Evolutionary conservation across 2,113 vertebrate species (phyloP).

Genomic region (Mionectes macconnelli): DNA sequence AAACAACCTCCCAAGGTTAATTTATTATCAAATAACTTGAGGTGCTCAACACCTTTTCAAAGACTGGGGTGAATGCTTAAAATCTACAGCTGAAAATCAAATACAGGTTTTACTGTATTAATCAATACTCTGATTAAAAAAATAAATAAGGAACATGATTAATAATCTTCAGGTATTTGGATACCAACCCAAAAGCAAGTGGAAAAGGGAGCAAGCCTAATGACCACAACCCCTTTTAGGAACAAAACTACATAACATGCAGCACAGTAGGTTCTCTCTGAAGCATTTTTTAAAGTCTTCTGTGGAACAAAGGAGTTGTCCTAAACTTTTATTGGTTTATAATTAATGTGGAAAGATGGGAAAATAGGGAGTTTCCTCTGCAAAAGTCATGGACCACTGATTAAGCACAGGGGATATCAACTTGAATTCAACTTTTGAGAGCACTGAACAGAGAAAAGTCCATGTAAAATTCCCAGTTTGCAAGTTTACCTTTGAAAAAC

Average conservation of each 20-base stretch:
- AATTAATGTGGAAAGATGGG: background rate
- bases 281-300: background rate
- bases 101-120: background rate
- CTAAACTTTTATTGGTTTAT: background rate
- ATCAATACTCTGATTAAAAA: background rate
- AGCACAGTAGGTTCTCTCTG: background rate
- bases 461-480: background rate
- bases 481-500: background rate
- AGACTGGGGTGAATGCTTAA: background rate
- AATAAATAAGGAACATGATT: background rate
- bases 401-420: background rate
- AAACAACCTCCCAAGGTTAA: background rate
- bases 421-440: background rate
- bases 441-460: background rate
- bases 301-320: background rate
- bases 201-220: background rate
- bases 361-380: background rate
- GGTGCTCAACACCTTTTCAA: background rate
- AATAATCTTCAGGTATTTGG: background rate
- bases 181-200: background rate
- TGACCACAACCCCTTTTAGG: background rate
- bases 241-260: background rate
- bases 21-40: background rate
- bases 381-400: background rate
- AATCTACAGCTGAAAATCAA: background rate